Base-by-base conservation (phyloP, 1,140 invertebrate species). In the Drosophila subobscura region DNA sequence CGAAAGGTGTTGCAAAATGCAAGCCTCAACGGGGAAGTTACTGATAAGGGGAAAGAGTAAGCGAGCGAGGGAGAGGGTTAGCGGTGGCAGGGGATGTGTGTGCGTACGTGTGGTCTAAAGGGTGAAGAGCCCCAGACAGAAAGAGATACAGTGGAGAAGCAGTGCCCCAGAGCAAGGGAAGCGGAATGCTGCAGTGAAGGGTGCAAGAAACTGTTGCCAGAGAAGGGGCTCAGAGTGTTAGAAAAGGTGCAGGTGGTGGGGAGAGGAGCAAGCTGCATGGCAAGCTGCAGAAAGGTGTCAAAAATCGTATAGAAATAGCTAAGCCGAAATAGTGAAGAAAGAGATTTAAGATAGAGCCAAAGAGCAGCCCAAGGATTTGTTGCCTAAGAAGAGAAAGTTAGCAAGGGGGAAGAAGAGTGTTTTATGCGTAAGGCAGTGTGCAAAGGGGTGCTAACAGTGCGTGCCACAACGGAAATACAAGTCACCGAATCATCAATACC, bases 1-100 rank as follows among this genome's bases (percentile, higher is more conserved):
- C 8, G 4, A 40, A 68, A 74, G 75, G 75, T 75, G 72, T 71
- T 75, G 72, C 16, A 33, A 41, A 58, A 49, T 29, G 45, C 56
- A 37, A 10, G 33, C 3, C 4, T 37, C 33, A 10, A 37, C 10
- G 33, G 33, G 33, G 33, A 37, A 37, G 3, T 20, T 20, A 4
- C 33, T 4, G 33, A 37, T 37, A 37, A 37, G 33, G 33, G 33
- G 10, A 2, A 27, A 1, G 25, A 27, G 25, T 1, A 50, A 61
- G 63, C n/a, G 27, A 16, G 16, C 16, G 3, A n/a, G n/a, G 27
- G 46, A 33, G 16, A 29, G 44, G 12, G 37, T 12, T 14, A 5
- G 37, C 3, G 29, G n/a, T 29, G 20, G 29, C 25, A 16, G 25
- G 23, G 5, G 4, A 16, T 20, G 50, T 16, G 14, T 16, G 50